Evolutionary conservation across 2,888 invertebrate genomes (phyloP), one percentile per base, ranked within the genome.

Genomic region (Polydrusus tereticollis): DNA sequence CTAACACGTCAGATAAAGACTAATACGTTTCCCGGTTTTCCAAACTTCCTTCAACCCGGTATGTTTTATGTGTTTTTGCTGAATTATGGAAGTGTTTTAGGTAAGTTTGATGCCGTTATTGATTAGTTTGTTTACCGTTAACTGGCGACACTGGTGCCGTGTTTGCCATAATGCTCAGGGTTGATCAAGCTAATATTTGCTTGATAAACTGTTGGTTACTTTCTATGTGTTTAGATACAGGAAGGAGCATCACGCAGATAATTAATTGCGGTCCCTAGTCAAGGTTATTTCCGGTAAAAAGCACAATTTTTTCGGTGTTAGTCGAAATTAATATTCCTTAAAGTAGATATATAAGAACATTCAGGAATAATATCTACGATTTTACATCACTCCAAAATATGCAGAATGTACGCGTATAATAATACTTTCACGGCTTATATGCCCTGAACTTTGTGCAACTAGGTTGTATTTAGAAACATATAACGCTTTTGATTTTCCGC

Each of bases 51-150:
- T 71, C 29, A 18, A 67, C 59, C n/a, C 69, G 73, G 57, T 57
- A 77, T 78, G 77, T 80, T 81, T 80, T 80, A 80, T 80, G 79
- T 80, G 82, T 82, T 80, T 80, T 81, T 79, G 78, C 74, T 76
- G 77, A 78, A 80, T 79, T 80, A 80, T 80, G 77, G 79, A 81
- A 47, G 45, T 45, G 33, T 45, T 62, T 47, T 62, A 18, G 47
- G 29, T 47, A 23, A 45, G 23, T 47, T 47, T 55, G 29, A 29
- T 18, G 52, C 29, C 52, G 29, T 55, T 55, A 55, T 55, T 55
- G 52, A 55, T 55, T 55, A 14, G 43, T 29, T 45, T 62, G 62
- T 62, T 47, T 45, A 45, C 62, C 45, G 45, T 45, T 26, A 62
- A 43, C 26, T 23, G 52, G 29, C 62, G 45, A 20, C 62, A 29